phyloP scores from a whole-genome alignment of 2,113 vertebrate species.

The Colossoma macropomum region DNA sequence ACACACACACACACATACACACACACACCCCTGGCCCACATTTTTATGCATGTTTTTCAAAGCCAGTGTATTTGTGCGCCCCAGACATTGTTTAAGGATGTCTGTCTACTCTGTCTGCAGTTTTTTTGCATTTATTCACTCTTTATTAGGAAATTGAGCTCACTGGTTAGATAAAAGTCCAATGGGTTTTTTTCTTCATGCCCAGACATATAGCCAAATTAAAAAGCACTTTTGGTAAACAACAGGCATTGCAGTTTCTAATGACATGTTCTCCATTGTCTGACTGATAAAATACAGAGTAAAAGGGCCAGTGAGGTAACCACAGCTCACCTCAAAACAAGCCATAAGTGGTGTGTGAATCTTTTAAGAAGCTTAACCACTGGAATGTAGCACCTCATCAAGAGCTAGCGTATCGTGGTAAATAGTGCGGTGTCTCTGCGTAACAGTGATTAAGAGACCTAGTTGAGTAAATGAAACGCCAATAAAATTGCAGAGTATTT shows the following conservation, averaged over 20 bases:
- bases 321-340: slow-evolving; percentile 1
- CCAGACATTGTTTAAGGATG: not conserved
- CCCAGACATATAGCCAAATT: not conserved
- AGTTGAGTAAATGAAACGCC: not conserved
- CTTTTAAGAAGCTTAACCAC: not conserved
- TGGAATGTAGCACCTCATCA: slow-evolving; percentile 3
- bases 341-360: not conserved
- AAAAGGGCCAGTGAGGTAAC: not conserved
- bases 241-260: not conserved
- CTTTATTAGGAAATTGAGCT: not conserved
- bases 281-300: not conserved
- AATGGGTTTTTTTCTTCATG: not conserved
- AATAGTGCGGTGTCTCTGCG: not conserved
- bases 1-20: not conserved
- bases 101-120: not conserved
- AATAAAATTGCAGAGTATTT: slow-evolving; percentile 9
- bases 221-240: not conserved
- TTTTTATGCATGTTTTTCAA: slow-evolving; percentile 17
- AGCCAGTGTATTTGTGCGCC: not conserved
- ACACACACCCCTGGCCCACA: slow-evolving; percentile 15
- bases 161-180: slow-evolving; percentile 21
- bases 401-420: not conserved
- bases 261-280: not conserved
- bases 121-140: not conserved
- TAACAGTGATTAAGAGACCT: not conserved